Base-by-base conservation (phyloP, 2,113 vertebrate species). In the Thalassarche chlororhynchos region DNA sequence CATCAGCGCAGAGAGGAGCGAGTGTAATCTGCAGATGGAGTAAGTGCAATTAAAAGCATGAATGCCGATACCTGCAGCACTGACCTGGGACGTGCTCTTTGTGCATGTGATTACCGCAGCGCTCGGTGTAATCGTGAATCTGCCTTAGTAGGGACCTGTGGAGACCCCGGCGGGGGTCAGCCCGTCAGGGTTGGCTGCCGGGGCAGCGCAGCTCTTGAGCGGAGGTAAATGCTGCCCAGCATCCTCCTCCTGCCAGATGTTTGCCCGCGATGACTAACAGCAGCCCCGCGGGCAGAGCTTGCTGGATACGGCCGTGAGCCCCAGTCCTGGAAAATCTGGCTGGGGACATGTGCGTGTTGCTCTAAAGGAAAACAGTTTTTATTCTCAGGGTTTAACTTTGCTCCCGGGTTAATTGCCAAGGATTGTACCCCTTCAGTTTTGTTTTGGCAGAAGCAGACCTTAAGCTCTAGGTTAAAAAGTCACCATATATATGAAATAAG, bases 401-500 rank as follows among this genome's bases (percentile, higher is more conserved):
- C 55, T n/a, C 40, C 8, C 8, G 8, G 54, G 34, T 9, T n/a
- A 14, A 36, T 19, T 14, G 23, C 46, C 9, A 3, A 12, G 51
- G 70, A 2, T 20, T 26, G 17, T 17, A 31, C 5, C 26, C 16
- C 36, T 77, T 84, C 36, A 4, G 9, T 14, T 36, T 49, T 51
- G 18, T 52, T 68, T 49, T 2, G 6, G 54, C 7, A 21, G 61
- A n/a, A 55, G 29, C 12, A n/a, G 61, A 28, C 21, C 46, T 71
- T 26, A 34, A 38, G 10, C 9, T 29, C 17, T 47, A 26, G 4
- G 12, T 82, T 64, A 13, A 68, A 81, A 77, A 17, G 12, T n/a
- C 18, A 2, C 14, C 1, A 0, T 13, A 0, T 44, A 2, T 29
- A 0, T 23, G 17, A 38, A 10, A 17, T 13, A 0, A 6, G 9